Percentiles rank a stretch among this genome's conserved stretches.
Conservation (phyloP, 1,140 invertebrate species). For the Drosophila varians region DNA sequence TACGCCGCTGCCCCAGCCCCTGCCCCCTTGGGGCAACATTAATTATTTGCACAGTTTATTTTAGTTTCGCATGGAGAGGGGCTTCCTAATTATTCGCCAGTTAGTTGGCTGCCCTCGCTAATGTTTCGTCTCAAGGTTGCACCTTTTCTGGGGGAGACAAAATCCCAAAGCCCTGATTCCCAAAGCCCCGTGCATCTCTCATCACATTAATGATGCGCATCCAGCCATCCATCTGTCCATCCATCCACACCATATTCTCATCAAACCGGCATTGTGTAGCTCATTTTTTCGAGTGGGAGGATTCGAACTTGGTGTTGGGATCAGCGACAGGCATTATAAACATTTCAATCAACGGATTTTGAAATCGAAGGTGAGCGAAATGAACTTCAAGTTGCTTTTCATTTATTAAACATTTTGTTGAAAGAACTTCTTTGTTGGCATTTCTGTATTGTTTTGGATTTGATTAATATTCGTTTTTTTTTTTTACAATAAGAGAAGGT, state of each 20-base stretch:
- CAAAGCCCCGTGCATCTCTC: slow-evolving; percentile 18
- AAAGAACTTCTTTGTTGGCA: neutral
- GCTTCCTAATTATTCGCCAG: slow-evolving; percentile 60
- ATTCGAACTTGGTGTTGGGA: slow-evolving; percentile 41
- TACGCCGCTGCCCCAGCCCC: slow-evolving; percentile 3
- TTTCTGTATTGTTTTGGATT: neutral
- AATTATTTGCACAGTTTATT: slow-evolving; percentile 72
- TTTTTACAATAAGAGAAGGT: too few relatives aligned
- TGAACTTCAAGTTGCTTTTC: neutral
- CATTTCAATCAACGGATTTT: slow-evolving; percentile 40
- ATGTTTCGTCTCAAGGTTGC: slow-evolving; percentile 54
- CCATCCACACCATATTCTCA: slow-evolving; percentile 45
- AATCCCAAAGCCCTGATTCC: neutral
- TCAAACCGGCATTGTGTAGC: slow-evolving; percentile 53
- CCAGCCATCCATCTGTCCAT: slow-evolving; percentile 45
- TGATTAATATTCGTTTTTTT: neutral
- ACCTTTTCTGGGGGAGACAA: slow-evolving; percentile 17
- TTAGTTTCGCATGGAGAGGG: slow-evolving; percentile 29
- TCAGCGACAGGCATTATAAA: slow-evolving; percentile 46
- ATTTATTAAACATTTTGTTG: neutral
- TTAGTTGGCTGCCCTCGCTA: slow-evolving; percentile 32
- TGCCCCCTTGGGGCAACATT: slow-evolving; percentile 28
- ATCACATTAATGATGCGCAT: slow-evolving; percentile 57
- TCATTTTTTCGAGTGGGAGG: slow-evolving; percentile 44
- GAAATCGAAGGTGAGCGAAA: slow-evolving; percentile 26